A percentile compares a stretch with the other conserved stretches of the same genome.
Conservation (phyloP, 2,113 vertebrate species). For the Acanthisitta chloris region DNA sequence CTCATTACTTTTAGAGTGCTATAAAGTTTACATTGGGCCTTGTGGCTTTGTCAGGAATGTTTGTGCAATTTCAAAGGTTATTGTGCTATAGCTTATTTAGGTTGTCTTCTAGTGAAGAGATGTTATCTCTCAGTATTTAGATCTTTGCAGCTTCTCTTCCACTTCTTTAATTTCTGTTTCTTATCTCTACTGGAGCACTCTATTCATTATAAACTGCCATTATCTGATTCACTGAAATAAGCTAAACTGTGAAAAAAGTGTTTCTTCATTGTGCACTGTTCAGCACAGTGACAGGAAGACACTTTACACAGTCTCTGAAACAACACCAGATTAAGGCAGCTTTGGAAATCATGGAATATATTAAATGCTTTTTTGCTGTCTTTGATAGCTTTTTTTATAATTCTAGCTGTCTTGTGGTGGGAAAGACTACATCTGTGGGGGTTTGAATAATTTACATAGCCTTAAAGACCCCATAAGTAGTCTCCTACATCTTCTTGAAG, state of each 20-base stretch:
- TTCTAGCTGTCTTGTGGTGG: background rate
- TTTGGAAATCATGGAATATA: background rate
- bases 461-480: background rate
- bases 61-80: background rate
- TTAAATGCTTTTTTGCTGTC: background rate
- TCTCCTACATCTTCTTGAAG: background rate
- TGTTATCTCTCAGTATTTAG: background rate
- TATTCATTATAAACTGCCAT: background rate
- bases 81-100: background rate
- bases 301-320: background rate
- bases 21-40: background rate
- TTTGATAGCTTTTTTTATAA: background rate
- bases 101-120: background rate
- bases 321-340: background rate
- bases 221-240: background rate
- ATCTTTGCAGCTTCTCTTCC: background rate
- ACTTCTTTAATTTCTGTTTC: background rate
- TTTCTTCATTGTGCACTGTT: background rate
- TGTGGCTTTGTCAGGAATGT: background rate
- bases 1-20: background rate
- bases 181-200: background rate
- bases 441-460: background rate
- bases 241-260: background rate
- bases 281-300: background rate
- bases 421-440: background rate